A percentile compares a stretch with the other conserved stretches of the same genome.
Evolutionary conservation across 2,113 vertebrate species (phyloP).

Genomic region (Marmota monax): DNA sequence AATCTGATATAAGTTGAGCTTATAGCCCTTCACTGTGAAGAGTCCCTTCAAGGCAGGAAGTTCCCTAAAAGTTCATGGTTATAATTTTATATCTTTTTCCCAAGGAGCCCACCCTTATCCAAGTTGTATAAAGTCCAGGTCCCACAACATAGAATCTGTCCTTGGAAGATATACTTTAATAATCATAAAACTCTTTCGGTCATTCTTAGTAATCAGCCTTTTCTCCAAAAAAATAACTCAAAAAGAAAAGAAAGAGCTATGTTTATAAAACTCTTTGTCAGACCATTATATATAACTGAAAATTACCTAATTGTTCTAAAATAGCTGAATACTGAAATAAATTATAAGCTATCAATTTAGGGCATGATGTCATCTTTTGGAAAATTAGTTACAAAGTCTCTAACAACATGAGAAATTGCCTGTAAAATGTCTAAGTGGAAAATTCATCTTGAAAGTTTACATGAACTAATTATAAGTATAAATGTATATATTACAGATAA

Average conservation of each 20-base stretch:
- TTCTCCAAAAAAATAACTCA: conserved; percentile 15
- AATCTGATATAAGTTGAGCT: background rate
- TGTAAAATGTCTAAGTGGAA: conserved; percentile 28
- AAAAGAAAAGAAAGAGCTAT: background rate
- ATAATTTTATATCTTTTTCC: background rate
- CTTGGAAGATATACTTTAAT: background rate
- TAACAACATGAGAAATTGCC: background rate
- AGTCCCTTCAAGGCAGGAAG: background rate
- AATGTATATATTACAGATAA: conserved; percentile 38
- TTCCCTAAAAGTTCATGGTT: background rate
- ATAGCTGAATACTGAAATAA: conserved; percentile 26
- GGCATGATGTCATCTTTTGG: conserved; percentile 13
- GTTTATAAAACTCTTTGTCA: conserved; percentile 35
- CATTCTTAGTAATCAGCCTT: conserved; percentile 14
- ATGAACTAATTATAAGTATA: conserved; percentile 33
- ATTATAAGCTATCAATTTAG: conserved; percentile 28
- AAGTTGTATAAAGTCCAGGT: background rate
- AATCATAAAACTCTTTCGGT: background rate
- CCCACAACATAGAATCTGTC: background rate
- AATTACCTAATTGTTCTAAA: conserved; percentile 22
- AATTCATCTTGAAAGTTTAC: conserved; percentile 13
- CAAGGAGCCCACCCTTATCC: background rate
- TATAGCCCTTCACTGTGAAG: background rate
- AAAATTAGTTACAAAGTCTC: conserved; percentile 45
- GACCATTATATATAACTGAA: background rate